Percentiles rank a stretch among this genome's conserved stretches.
Evolutionary conservation across 2,888 invertebrate genomes (phyloP).

Genomic region (Philereme transversata): DNA sequence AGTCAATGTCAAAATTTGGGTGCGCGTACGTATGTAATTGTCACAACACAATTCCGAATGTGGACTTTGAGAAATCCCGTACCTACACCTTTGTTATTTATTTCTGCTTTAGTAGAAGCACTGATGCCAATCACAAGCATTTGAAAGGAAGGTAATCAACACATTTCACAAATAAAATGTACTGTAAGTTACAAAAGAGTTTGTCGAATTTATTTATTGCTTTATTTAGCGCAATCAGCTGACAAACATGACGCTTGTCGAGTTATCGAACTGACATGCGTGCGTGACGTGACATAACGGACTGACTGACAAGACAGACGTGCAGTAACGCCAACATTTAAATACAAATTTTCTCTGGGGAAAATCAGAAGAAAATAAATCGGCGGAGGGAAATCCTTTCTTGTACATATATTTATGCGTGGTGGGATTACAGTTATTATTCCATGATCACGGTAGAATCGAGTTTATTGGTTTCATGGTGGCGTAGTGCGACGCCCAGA

Average conservation of each 20-base stretch:
- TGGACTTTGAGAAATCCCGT: no score
- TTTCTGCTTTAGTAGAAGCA: no score
- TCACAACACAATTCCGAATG: neutral
- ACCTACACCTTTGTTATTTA: no score
- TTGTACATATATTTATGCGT: slow-evolving; percentile 38
- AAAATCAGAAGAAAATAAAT: no score
- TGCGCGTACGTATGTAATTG: neutral
- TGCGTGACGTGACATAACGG: neutral
- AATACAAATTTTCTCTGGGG: neutral
- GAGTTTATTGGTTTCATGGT: slow-evolving; percentile 30
- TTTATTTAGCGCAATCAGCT: neutral
- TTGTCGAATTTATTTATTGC: neutral
- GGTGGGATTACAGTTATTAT: slow-evolving; percentile 64
- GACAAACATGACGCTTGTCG: neutral
- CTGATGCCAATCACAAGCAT: no score
- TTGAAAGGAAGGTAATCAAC: neutral
- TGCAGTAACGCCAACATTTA: neutral
- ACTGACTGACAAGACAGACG: neutral
- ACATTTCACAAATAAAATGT: neutral
- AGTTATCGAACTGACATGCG: neutral
- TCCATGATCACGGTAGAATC: slow-evolving; percentile 52
- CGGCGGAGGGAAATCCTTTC: neutral
- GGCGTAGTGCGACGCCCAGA: slow-evolving; percentile 40
- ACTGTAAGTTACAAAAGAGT: neutral
- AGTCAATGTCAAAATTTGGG: no score